Base-by-base conservation (phyloP, 2,888 invertebrate species). In the Bombyx huttoni region DNA sequence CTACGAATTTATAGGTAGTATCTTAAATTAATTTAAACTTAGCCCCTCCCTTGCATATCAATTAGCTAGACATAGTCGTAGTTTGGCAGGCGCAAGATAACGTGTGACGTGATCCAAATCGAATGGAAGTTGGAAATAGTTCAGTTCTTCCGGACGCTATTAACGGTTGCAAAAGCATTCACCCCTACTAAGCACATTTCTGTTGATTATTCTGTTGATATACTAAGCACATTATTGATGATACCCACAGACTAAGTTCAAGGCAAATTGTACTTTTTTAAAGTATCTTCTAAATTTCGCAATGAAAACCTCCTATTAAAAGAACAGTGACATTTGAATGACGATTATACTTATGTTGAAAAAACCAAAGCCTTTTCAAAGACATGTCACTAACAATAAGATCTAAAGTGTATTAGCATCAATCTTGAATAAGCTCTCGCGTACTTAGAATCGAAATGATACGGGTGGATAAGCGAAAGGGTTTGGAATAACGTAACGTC, bases 1-100 rank as follows among this genome's bases (percentile, higher is more conserved):
- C 49, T 57, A 53, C 50, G 51, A 52, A 54, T 53, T 58, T 55
- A 64, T 66, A 52, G 63, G 56, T 58, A 61, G 61, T 68, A 73
- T 69, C 66, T 63, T 53, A 61, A 68, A 76, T 75, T 71, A 73
- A 76, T 77, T 75, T 65, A 72, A 75, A 74, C 70, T 77, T 71
- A 56, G 60, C 56, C 56, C 59, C 62, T 53, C 65, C 58, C 59
- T 68, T 68, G 75, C 70, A 77, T 78, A 75, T 70, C 69, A 77
- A 77, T 77, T 73, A 73, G 68, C 63, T 61, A 53, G 58, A 62
- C 68, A 60, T 58, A 61, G 60, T 56, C 58, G 53, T 58, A 60
- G 61, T 63, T 71, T 62, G 59, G 24, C 24, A 57, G 57, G 51
- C 63, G 58, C 63, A 58, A 56, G 68, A 65, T 65, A 70, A 63